Conservation (phyloP, 2,797 vertebrate genomes). For the Sus cebifrons region DNA sequence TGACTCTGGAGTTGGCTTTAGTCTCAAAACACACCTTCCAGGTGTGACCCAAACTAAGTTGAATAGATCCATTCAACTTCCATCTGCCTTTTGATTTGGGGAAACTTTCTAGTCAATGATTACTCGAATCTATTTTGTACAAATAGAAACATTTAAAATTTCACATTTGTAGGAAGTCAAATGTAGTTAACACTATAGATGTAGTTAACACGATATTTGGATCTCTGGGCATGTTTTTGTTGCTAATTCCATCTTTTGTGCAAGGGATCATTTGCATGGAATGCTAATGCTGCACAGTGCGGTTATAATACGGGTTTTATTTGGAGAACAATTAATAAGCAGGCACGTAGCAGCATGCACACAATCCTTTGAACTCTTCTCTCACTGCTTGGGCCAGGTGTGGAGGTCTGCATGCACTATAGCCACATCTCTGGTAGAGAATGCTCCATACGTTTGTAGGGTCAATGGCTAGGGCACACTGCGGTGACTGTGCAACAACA, state of each 20-base stretch:
- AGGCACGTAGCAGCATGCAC: not conserved
- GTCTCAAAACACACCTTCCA: not conserved
- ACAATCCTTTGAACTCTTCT: not conserved
- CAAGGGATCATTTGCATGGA: not conserved
- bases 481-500: not conserved
- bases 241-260: not conserved
- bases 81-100: constrained; percentile 21
- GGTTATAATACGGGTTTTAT: not conserved
- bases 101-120: not conserved
- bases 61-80: not conserved
- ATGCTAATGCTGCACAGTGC: not conserved
- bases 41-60: not conserved
- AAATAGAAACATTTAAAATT: not conserved
- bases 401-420: not conserved
- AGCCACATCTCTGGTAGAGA: too few species aligned
- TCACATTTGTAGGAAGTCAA: too few species aligned
- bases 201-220: not conserved
- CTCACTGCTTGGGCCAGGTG: not conserved
- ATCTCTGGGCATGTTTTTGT: not conserved
- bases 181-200: not conserved
- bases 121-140: constrained; percentile 31
- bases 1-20: not conserved
- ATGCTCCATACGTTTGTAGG: not conserved
- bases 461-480: not conserved
- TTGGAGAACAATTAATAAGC: not conserved